Base-by-base conservation (phyloP, 2,797 vertebrate species). In the Gymnodraco acuticeps region DNA sequence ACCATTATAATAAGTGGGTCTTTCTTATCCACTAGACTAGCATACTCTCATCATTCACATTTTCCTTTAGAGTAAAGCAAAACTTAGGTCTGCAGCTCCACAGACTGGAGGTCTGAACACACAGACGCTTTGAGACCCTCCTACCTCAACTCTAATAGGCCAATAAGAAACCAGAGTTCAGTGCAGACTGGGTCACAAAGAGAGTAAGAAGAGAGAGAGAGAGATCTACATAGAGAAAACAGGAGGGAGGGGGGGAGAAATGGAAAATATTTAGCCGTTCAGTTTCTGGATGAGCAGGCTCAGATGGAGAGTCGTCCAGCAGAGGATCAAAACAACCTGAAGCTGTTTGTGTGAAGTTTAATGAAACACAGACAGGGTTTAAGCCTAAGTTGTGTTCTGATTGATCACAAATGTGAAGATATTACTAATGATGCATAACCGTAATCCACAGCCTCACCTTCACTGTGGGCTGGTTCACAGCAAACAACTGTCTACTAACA, bases 211-310 rank as follows among this genome's bases (percentile, higher is more conserved):
- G 54, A 31, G 27, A 56, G 45, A 62, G 63, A 56, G 66, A 60
- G 20, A 55, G 10, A 41, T 45, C 73, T 65, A 23, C 31, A 10
- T 38, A 68, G 75, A 71, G 58, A 56, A 83, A 78, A 56, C 14
- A 27, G 55, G 64, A 72, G 78, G 79, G 66, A 72, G 87, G 85
- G 86, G 27, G 73, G 72, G 76, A 73, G 64, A 86, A 75, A 90
- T 87, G 90, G 89, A 91, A 93, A 88, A 81, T 75, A 75, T 87
- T 94, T 91, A 73, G 82, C 81, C 54, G 80, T 74, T 75, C 75
- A 77, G 60, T 93, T 93, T 94, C 93, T 93, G 97, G 96, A 96
- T 96, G 94, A 94, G 91, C 95, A 94, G 96, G 96, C 93, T 92
- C 95, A 96, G 93, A 94, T 94, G 95, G 96, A 95, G 95, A 91